phyloP scores from a whole-genome alignment of 1,140 invertebrate genomes.

The Sesamia nonagrioides region DNA sequence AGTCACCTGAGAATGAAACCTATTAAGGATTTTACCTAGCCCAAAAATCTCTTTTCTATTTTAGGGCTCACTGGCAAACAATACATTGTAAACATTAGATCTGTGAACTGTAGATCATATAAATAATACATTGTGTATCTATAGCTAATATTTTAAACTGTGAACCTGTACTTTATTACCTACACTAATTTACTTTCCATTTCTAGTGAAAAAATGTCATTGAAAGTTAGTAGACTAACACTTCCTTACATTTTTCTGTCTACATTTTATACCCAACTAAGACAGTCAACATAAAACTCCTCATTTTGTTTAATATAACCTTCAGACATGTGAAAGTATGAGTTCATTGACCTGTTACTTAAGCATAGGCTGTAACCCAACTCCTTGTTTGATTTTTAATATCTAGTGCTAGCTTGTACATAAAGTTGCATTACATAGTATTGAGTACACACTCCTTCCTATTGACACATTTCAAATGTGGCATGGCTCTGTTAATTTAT shows the following conservation, averaged over 20 bases:
- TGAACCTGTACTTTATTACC: too few species aligned
- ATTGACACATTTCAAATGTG: conserved; percentile 2
- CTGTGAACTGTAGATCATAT: too few species aligned
- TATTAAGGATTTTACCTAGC: too few species aligned
- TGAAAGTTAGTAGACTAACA: neutral
- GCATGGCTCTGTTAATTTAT: conserved; percentile 23
- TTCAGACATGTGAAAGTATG: conserved; percentile 54
- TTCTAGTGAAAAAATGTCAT: neutral
- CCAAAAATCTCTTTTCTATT: too few species aligned
- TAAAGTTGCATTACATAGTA: neutral
- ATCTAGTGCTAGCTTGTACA: conserved; percentile 44
- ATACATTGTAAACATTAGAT: too few species aligned
- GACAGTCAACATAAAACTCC: conserved; percentile 38
- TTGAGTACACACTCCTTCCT: conserved; percentile 13
- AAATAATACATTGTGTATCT: too few species aligned
- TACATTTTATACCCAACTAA: conserved; percentile 7
- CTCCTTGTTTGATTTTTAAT: conserved; percentile 42
- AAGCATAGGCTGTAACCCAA: conserved; percentile 44
- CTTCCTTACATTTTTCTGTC: neutral
- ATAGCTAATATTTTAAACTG: too few species aligned
- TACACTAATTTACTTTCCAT: too few species aligned
- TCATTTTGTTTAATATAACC: conserved; percentile 52
- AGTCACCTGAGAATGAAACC: too few species aligned
- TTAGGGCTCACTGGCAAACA: too few species aligned
- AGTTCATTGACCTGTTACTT: conserved; percentile 57